Percentiles rank a stretch among this genome's conserved stretches.
Evolutionary conservation across 2,888 invertebrate genomes (phyloP).

Genomic region (Rhorus exstirpatorius): DNA sequence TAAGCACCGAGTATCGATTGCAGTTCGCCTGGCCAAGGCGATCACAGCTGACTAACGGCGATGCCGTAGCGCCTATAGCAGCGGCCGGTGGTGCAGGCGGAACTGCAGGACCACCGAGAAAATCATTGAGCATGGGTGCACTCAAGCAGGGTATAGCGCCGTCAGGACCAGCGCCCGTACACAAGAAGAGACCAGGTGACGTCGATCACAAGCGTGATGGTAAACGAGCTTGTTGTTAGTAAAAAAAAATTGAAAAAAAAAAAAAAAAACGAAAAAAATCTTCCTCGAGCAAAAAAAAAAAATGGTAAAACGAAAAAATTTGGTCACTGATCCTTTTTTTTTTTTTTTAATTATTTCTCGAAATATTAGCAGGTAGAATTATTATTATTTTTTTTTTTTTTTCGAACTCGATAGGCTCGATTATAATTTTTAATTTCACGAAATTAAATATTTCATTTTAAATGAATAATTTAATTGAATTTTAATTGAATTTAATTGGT

Average conservation of each 20-base stretch:
- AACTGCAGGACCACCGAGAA: conserved; percentile 89
- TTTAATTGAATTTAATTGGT: no score
- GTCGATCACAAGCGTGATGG: conserved; percentile 88
- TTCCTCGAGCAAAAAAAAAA: neutral
- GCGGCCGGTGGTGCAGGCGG: conserved; percentile 86
- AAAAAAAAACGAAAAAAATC: neutral
- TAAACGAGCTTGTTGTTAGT: conserved; percentile 69
- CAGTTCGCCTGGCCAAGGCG: conserved; percentile 95
- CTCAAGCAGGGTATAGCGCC: conserved; percentile 88
- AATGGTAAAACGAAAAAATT: neutral
- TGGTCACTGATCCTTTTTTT: neutral
- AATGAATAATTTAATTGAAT: no score
- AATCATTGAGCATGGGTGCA: conserved; percentile 95
- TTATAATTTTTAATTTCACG: no score
- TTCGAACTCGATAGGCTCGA: no score
- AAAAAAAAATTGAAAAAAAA: neutral
- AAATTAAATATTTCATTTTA: no score
- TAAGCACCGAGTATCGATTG: conserved; percentile 95
- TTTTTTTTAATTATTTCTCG: no score
- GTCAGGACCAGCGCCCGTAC: conserved; percentile 88
- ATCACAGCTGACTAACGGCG: conserved; percentile 87
- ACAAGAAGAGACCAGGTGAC: conserved; percentile 90
- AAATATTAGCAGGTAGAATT: no score
- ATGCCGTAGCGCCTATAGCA: conserved; percentile 86
- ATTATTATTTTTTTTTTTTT: neutral